Evolutionary conservation across 2,888 invertebrate genomes (phyloP).

Genomic region (Alsophila aescularia): DNA sequence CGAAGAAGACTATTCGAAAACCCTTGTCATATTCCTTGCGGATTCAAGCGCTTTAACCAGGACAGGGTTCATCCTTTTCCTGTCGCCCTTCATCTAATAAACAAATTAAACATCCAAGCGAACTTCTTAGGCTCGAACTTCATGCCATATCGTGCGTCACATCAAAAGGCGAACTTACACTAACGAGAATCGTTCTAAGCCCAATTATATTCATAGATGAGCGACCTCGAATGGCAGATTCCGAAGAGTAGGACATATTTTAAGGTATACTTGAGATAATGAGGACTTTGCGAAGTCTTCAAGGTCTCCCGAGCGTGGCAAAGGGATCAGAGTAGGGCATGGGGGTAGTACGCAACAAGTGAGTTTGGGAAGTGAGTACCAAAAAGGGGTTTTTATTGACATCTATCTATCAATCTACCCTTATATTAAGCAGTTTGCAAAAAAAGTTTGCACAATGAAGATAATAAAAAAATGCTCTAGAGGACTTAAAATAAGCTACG

Average conservation of each 20-base stretch:
- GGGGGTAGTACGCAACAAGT: constrained; percentile 36
- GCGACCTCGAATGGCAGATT: constrained; percentile 53
- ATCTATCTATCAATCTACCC: background rate
- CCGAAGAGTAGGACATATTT: constrained; percentile 39
- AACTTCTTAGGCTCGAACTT: constrained; percentile 11
- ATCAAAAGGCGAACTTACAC: constrained; percentile 68
- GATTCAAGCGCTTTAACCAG: background rate
- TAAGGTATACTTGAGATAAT: constrained; percentile 47
- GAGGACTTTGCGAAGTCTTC: constrained; percentile 42
- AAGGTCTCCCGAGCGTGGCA: constrained; percentile 31
- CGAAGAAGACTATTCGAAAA: too few species aligned
- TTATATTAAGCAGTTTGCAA: background rate
- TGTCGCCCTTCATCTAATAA: constrained; percentile 6
- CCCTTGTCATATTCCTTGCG: too few species aligned
- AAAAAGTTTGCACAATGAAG: too few species aligned
- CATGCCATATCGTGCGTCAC: constrained; percentile 31
- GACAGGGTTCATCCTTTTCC: background rate
- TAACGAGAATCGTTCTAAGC: constrained; percentile 56
- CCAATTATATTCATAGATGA: constrained; percentile 79
- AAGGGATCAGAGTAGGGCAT: constrained; percentile 24
- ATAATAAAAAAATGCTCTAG: too few species aligned
- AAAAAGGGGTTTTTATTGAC: too few species aligned
- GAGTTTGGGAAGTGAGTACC: too few species aligned
- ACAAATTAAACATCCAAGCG: constrained; percentile 13
- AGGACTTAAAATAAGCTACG: too few species aligned